phyloP scores from a whole-genome alignment of 2,888 invertebrate genomes.

The Norana najaformis region DNA sequence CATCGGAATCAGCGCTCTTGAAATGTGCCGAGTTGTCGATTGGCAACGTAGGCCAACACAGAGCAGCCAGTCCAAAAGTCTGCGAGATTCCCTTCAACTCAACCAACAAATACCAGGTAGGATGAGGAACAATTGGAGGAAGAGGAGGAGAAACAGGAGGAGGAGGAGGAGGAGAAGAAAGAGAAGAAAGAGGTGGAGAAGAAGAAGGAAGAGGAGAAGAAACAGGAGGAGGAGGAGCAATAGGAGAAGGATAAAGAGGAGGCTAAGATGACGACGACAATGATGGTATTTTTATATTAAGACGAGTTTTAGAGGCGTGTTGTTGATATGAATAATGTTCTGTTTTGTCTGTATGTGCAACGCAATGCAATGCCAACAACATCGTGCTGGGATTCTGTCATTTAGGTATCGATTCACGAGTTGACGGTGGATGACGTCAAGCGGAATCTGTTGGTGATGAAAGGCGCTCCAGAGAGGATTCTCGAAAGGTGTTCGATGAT shows the following conservation, averaged over 20 bases:
- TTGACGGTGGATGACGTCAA: constrained; percentile 67
- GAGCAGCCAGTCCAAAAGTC: constrained; percentile 59
- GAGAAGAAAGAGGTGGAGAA: not conserved
- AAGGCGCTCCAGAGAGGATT: constrained; percentile 89
- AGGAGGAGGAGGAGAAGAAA: not conserved
- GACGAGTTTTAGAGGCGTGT: too few relatives aligned
- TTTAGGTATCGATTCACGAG: constrained; percentile 86
- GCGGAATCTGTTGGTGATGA: constrained; percentile 81
- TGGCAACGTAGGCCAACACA: constrained; percentile 57
- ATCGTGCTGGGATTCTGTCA: not conserved
- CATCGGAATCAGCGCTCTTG: constrained; percentile 64
- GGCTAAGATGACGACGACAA: not conserved
- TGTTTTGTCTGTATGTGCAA: too few relatives aligned
- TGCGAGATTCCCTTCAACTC: constrained; percentile 66
- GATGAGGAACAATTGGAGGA: not conserved
- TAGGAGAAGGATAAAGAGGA: not conserved
- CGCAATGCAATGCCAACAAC: too few relatives aligned
- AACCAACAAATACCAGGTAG: constrained; percentile 65
- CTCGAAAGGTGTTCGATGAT: constrained; percentile 86
- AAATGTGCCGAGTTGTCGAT: constrained; percentile 62
- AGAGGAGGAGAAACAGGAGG: not conserved
- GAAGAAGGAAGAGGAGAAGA: too few relatives aligned
- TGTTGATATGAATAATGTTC: too few relatives aligned
- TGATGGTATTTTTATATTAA: too few relatives aligned
- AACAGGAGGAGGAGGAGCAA: not conserved